These are phyloP conservation scores for Chorisops tibialis DNA, from an alignment of 2,888 invertebrate species.

Conservation along the genomic window DNA sequence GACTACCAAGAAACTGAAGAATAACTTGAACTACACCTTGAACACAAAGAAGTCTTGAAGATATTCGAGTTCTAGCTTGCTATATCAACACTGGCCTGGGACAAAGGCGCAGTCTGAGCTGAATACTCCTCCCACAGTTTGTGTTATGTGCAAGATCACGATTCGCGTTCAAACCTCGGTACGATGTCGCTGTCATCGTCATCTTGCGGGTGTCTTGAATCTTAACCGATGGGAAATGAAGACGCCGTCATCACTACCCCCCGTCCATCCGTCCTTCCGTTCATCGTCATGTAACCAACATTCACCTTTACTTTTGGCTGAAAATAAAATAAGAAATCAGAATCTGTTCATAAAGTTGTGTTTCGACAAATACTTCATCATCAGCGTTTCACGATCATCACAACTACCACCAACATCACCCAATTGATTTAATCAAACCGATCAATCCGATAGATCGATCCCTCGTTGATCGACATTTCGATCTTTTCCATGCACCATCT, in stretches of 20 bases:
- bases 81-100: conserved; percentile 10
- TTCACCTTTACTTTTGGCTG: not conserved
- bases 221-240: conserved; percentile 28
- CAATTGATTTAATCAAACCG: conserved; percentile 26
- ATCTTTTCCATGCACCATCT: conserved; percentile 15
- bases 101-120: conserved; percentile 24
- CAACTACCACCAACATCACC: not conserved
- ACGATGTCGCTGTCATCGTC: conserved; percentile 20
- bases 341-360: not conserved
- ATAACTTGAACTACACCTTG: no score
- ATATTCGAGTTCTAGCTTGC: no score
- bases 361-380: not conserved
- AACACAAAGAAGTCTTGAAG: no score
- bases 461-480: conserved; percentile 23
- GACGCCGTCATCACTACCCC: conserved; percentile 24
- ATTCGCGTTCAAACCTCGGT: conserved; percentile 23
- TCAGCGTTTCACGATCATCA: not conserved
- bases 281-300: not conserved
- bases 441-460: conserved; percentile 5
- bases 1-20: no score
- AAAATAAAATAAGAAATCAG: not conserved
- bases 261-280: not conserved
- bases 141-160: conserved; percentile 30
- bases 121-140: conserved; percentile 30
- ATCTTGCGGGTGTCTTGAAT: not conserved